A percentile compares a stretch with the other conserved stretches of the same genome.
phyloP scores from a whole-genome alignment of 2,888 invertebrate genomes.

The Vanessa cardui region DNA sequence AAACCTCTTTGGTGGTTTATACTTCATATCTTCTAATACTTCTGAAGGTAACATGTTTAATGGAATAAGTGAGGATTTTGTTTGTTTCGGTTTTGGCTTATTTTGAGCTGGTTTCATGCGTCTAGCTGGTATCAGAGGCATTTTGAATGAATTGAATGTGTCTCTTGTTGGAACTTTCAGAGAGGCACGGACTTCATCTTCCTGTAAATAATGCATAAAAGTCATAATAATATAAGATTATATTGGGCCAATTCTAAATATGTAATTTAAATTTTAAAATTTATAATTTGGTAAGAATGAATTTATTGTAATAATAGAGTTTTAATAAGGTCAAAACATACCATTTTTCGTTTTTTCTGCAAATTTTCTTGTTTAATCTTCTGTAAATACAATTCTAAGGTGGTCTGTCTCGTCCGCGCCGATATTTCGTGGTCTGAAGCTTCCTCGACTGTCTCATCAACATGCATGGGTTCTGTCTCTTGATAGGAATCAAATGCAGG shows the following conservation, averaged over 20 bases:
- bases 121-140: conserved; percentile 50
- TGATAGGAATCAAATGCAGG: conserved; percentile 34
- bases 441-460: conserved; percentile 18
- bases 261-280: too few relatives aligned
- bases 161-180: conserved; percentile 48
- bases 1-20: conserved; percentile 72
- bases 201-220: conserved; percentile 48
- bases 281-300: too few relatives aligned
- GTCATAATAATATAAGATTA: too few relatives aligned
- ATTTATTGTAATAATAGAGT: too few relatives aligned
- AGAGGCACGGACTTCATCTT: conserved; percentile 53
- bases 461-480: conserved; percentile 19
- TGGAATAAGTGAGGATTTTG: conserved; percentile 41
- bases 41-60: conserved; percentile 56
- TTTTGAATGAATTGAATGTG: conserved; percentile 52
- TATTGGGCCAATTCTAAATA: too few relatives aligned
- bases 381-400: conserved; percentile 56
- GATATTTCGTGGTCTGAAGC: conserved; percentile 52
- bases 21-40: conserved; percentile 64
- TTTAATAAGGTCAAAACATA: conserved; percentile 46
- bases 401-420: conserved; percentile 50
- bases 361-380: conserved; percentile 59
- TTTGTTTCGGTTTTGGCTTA: conserved; percentile 51
- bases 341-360: conserved; percentile 56
- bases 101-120: conserved; percentile 38